Evolutionary conservation across 2,888 invertebrate genomes (phyloP), one percentile per base, ranked within the genome.

Genomic region (Linyphia triangularis): DNA sequence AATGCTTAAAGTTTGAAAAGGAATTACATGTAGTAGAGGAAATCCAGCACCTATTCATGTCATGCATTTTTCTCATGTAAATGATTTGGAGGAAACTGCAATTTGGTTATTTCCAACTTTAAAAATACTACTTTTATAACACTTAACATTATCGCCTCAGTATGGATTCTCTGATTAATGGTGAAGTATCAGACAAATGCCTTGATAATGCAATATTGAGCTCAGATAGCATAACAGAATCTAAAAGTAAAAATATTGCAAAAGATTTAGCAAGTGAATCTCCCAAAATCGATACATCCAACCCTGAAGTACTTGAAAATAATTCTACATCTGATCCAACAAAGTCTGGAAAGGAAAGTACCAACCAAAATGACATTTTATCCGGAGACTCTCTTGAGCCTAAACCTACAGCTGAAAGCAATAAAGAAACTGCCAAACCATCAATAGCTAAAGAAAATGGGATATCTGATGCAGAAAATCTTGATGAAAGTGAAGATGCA

Each of bases 151-250:
- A 26, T 9, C 28, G 57, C 10, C 59, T 59, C n/a, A 86, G 65
- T 24, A 88, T 88, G 86, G 79, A 81, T 67, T 40, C 81, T 75
- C 69, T 69, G 7, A 33, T 59, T 43, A 88, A 88, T 81, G 86
- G 86, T 5, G 75, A 81, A 40, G 30, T 75, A 22, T n/a, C 59
- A 16, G 67, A 65, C 40, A 57, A 78, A 13, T 26, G 77, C 28
- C 57, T 61, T n/a, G 26, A 51, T 43, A 57, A 85, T 30, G n/a
- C 19, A 5, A 2, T 37, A 30, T 10, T 72, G 5, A 16, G 1
- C 22, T 43, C 6, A 37, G 40, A 70, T 33, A 19, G n/a, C 28
- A 51, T 30, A 0, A 1, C n/a, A 51, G 51, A 72, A 5, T 10
- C 28, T 13, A 51, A 51, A 26, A 26, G 13, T 40, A 40, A 16